Percentiles rank a stretch among this genome's conserved stretches.
Evolutionary conservation across 1,140 invertebrate species (phyloP).

Genomic region (Penaeus vannamei): DNA sequence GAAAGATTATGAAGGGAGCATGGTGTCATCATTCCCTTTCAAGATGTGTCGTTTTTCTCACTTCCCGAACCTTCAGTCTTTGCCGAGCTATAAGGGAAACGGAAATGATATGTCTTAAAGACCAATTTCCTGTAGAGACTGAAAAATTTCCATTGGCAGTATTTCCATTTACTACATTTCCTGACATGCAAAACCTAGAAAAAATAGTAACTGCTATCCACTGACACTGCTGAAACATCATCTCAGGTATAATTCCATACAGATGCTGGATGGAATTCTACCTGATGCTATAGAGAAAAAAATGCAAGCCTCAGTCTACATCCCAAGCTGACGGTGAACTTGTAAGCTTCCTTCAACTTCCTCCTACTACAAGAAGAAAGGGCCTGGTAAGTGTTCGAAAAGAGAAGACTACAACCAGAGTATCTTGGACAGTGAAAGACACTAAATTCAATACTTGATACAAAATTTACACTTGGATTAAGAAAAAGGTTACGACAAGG

Average conservation of each 20-base stretch:
- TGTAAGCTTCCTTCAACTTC: neutral
- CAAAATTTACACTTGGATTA: slow-evolving; percentile 38
- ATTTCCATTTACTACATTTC: slow-evolving; percentile 44
- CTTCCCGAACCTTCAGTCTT: slow-evolving; percentile 34
- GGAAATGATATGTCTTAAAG: slow-evolving; percentile 51
- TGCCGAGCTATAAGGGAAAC: slow-evolving; percentile 25
- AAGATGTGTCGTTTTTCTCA: too few relatives aligned
- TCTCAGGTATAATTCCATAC: slow-evolving; percentile 31
- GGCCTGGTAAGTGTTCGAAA: slow-evolving; percentile 21
- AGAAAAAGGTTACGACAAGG: slow-evolving; percentile 44
- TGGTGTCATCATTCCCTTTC: neutral
- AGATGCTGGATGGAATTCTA: neutral
- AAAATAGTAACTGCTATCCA: slow-evolving; percentile 29
- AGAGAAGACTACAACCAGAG: slow-evolving; percentile 50
- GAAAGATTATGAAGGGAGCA: neutral
- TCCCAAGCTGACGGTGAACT: slow-evolving; percentile 21
- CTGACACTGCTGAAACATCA: slow-evolving; percentile 39
- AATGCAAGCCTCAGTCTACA: neutral
- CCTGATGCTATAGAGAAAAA: slow-evolving; percentile 37
- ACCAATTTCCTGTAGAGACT: slow-evolving; percentile 50
- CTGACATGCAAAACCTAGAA: slow-evolving; percentile 45
- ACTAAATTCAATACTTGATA: slow-evolving; percentile 47
- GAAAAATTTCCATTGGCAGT: slow-evolving; percentile 40
- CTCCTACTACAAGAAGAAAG: neutral
- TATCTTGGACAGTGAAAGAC: slow-evolving; percentile 47